A percentile compares a stretch with the other conserved stretches of the same genome.
Conservation (phyloP, 2,888 invertebrate species). For the Penaeus monodon region DNA sequence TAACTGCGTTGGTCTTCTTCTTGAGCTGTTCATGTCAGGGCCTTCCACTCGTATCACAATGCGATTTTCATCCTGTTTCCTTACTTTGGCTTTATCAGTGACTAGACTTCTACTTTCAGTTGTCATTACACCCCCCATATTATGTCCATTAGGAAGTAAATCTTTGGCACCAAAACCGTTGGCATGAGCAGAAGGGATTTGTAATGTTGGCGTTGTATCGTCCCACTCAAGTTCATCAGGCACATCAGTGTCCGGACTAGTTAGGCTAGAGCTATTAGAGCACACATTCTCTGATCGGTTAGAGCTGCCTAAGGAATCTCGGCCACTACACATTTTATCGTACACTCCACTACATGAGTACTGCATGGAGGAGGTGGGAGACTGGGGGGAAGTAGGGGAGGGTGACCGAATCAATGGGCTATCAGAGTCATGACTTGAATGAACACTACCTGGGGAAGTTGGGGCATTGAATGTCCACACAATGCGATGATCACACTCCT, state of each 20-base stretch:
- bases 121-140: conserved; percentile 26
- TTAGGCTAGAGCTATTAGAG: conserved; percentile 64
- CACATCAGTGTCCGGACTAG: conserved; percentile 64
- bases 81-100: conserved; percentile 40
- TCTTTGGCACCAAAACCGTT: conserved; percentile 41
- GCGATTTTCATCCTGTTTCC: conserved; percentile 78
- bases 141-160: conserved; percentile 50
- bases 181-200: conserved; percentile 39
- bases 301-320: conserved; percentile 59
- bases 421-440: conserved; percentile 63
- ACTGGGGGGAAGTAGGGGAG: conserved; percentile 52
- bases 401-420: conserved; percentile 62
- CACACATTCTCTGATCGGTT: conserved; percentile 57
- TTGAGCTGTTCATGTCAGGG: conserved; percentile 66
- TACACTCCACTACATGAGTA: conserved; percentile 63
- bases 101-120: conserved; percentile 19
- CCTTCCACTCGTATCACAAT: conserved; percentile 87
- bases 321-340: conserved; percentile 62
- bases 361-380: conserved; percentile 62
- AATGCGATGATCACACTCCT: conserved; percentile 71
- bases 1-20: conserved; percentile 42
- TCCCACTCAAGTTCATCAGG: conserved; percentile 65
- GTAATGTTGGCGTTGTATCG: conserved; percentile 62
- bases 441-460: conserved; percentile 71
- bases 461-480: conserved; percentile 95